phyloP scores from a whole-genome alignment of 1,140 invertebrate species.

The Mamestra configurata region DNA sequence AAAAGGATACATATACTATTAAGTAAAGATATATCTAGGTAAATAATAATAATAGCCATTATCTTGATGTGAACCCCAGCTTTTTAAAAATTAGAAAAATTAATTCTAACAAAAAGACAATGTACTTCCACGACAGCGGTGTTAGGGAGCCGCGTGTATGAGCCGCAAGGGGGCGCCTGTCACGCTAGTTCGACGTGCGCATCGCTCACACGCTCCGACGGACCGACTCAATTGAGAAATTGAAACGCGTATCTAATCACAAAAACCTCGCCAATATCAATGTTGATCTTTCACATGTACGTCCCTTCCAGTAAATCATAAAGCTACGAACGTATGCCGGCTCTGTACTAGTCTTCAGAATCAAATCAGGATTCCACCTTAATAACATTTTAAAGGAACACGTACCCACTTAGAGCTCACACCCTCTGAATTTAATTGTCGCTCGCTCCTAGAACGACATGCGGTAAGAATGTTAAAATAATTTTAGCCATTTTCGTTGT shows the following conservation, averaged over 20 bases:
- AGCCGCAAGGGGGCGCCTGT: slow-evolving; percentile 60
- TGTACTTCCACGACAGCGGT: slow-evolving; percentile 1
- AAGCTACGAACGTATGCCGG: slow-evolving; percentile 17
- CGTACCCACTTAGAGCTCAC: slow-evolving; percentile 56
- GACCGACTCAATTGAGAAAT: slow-evolving; percentile 86
- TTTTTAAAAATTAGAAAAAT: too few species aligned
- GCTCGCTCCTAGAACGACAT: slow-evolving; percentile 55
- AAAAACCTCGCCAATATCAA: slow-evolving; percentile 62
- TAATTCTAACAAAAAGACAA: not conserved
- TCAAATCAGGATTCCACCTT: slow-evolving; percentile 57
- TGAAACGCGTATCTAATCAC: slow-evolving; percentile 77
- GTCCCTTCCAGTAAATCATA: slow-evolving; percentile 16
- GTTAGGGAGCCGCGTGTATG: slow-evolving; percentile 24
- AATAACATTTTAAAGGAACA: slow-evolving; percentile 58
- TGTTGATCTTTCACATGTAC: slow-evolving; percentile 58
- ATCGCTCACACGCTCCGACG: slow-evolving; percentile 83
- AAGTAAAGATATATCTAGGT: not conserved
- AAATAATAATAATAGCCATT: too few species aligned
- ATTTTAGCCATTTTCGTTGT: slow-evolving; percentile 71
- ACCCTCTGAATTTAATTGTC: slow-evolving; percentile 62
- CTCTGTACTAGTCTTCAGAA: slow-evolving; percentile 49
- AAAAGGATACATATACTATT: not conserved
- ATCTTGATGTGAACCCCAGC: too few species aligned
- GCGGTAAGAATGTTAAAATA: slow-evolving; percentile 68
- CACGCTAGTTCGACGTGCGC: slow-evolving; percentile 71